Base-by-base conservation (phyloP, 2,888 invertebrate species). In the Drosophila crucigera region DNA sequence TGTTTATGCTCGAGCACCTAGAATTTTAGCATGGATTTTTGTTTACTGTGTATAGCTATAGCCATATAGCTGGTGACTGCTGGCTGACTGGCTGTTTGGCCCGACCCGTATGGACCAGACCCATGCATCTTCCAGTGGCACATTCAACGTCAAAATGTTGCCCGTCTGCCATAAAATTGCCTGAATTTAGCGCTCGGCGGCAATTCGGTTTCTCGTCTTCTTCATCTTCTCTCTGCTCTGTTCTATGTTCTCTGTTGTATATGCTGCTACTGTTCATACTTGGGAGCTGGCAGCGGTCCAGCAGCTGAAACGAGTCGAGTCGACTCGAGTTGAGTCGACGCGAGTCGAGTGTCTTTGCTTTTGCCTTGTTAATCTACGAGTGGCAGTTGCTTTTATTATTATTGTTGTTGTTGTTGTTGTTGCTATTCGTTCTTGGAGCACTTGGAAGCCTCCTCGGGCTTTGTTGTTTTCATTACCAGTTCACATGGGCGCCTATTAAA, bases 181-280 rank as follows among this genome's bases (percentile, higher is more conserved):
- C 89, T 82, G 89, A 90, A 90, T 90, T 87, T 87, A 87, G 89
- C 87, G 90, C 84, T 90, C 79, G 84, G 76, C 70, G 68, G 6
- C 63, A 53, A 72, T 72, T 62, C 78, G 73, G 55, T 76, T 53
- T 25, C 61, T 72, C 56, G 68, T 71, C 73, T 71, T 65, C 61
- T 52, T 9, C 33, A 37, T 14, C 19, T 47, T 25, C 25, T 19
- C 37, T 4, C 22, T 22, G 22, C 3, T 37, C 10, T 5, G 19
- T 11, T 55, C 47, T 16, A 9, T 47, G 16, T 47, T 16, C 25
- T 47, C 50, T 54, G 33, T 28, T 54, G 50, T 52, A 37, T 22
- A 11, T 19, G 55, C 19, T 50, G 70, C 75, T 78, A 74, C 77
- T 77, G 77, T 62, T 58, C 59, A 37, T 53, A 56, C 62, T 62